Conservation (phyloP, 2,113 vertebrate species). For the Ophiodon elongatus region DNA sequence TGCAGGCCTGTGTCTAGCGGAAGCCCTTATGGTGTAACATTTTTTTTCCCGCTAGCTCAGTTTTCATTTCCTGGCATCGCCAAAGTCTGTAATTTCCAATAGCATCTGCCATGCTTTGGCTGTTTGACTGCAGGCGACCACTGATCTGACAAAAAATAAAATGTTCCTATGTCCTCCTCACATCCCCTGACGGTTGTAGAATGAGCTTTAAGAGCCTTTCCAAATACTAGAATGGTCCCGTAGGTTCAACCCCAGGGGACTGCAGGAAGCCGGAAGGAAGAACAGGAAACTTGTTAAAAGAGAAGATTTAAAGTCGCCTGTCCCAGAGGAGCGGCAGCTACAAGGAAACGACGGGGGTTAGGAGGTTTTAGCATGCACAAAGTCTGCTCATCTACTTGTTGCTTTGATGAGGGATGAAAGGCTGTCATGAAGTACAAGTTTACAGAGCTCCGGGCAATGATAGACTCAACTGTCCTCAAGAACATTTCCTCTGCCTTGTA, state of each 20-base stretch:
- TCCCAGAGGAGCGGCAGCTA: slow-evolving; percentile 77
- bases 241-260: slow-evolving; percentile 64
- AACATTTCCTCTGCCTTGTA: slow-evolving; percentile 51
- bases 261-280: slow-evolving; percentile 80
- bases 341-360: slow-evolving; percentile 71
- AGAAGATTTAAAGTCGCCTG: slow-evolving; percentile 86
- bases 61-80: slow-evolving; percentile 25
- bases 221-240: slow-evolving; percentile 60
- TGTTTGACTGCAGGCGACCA: slow-evolving; percentile 13
- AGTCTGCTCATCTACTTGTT: slow-evolving; percentile 92
- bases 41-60: background rate
- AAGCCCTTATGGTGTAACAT: background rate
- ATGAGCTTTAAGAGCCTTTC: slow-evolving; percentile 56
- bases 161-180: slow-evolving; percentile 49
- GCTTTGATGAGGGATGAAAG: slow-evolving; percentile 92
- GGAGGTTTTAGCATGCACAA: slow-evolving; percentile 75
- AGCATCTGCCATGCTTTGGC: slow-evolving; percentile 9
- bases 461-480: slow-evolving; percentile 79
- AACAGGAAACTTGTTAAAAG: slow-evolving; percentile 89
- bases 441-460: slow-evolving; percentile 82
- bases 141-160: slow-evolving; percentile 36
- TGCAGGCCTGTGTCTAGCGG: slow-evolving; percentile 14
- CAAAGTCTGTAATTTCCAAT: slow-evolving; percentile 23
- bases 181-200: slow-evolving; percentile 49
- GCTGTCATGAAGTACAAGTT: slow-evolving; percentile 83